Evolutionary conservation across 2,888 invertebrate species (phyloP).

Genomic region (Neoscelio sp.): DNA sequence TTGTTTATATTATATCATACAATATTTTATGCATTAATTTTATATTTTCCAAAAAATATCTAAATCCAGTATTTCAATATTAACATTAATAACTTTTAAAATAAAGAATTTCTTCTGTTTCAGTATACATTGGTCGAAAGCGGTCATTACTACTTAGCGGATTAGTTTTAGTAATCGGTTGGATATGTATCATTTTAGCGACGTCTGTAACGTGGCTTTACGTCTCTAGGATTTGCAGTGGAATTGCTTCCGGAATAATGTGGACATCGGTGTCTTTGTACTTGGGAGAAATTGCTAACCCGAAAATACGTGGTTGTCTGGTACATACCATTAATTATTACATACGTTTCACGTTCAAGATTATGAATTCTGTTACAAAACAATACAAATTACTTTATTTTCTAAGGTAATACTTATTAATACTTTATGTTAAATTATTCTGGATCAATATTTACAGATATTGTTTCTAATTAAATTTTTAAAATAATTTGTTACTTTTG

Average conservation of each 20-base stretch:
- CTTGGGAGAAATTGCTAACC: conserved; percentile 80
- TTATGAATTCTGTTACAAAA: conserved; percentile 16
- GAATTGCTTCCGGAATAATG: conserved; percentile 78
- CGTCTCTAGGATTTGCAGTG: conserved; percentile 75
- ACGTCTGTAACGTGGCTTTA: conserved; percentile 78
- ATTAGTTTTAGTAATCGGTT: conserved; percentile 75
- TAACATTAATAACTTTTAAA: background rate
- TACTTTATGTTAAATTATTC: no score
- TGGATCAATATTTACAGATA: no score
- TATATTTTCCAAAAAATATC: no score
- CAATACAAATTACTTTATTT: conserved; percentile 26
- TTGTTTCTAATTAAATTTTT: background rate
- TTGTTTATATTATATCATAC: no score
- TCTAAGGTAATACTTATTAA: conserved; percentile 24
- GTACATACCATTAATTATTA: conserved; percentile 68
- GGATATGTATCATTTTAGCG: conserved; percentile 77
- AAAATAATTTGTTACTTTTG: conserved; percentile 5
- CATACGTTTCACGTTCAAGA: conserved; percentile 22
- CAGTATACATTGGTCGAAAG: conserved; percentile 76
- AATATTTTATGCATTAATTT: no score
- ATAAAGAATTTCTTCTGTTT: conserved; percentile 16
- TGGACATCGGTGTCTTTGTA: conserved; percentile 78
- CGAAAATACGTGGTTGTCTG: conserved; percentile 80
- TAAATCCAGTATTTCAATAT: no score
- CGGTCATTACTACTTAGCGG: conserved; percentile 74